Evolutionary conservation across 2,888 invertebrate species (phyloP).

Genomic region (Epinotia brunnichana): DNA sequence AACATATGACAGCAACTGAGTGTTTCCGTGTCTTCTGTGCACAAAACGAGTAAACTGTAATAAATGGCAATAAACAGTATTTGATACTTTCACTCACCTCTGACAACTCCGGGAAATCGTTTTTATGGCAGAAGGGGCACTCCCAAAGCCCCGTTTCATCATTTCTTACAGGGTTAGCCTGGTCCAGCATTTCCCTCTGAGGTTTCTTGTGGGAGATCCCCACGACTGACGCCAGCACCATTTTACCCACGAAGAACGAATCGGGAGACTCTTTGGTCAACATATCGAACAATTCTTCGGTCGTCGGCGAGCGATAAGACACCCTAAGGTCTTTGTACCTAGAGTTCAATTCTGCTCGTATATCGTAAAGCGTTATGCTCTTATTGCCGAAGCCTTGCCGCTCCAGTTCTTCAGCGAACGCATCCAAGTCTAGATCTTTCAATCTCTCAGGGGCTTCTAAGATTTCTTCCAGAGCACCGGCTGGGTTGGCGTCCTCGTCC

Average conservation of each 20-base stretch:
- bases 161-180: slow-evolving; percentile 97
- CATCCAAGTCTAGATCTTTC: slow-evolving; percentile 98
- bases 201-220: slow-evolving; percentile 95
- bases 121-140: slow-evolving; percentile 98
- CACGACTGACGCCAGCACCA: slow-evolving; percentile 91
- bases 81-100: slow-evolving; percentile 79
- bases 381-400: slow-evolving; percentile 95
- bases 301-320: slow-evolving; percentile 89
- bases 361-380: slow-evolving; percentile 98
- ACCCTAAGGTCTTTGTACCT: slow-evolving; percentile 95
- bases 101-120: slow-evolving; percentile 97
- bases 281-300: slow-evolving; percentile 96
- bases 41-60: background rate
- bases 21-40: no score
- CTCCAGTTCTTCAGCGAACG: slow-evolving; percentile 98
- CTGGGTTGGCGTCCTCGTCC: slow-evolving; percentile 98
- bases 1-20: background rate
- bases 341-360: slow-evolving; percentile 96
- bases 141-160: slow-evolving; percentile 98
- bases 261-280: slow-evolving; percentile 98
- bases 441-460: slow-evolving; percentile 96
- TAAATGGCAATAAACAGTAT: background rate
- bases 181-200: slow-evolving; percentile 95
- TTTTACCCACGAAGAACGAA: slow-evolving; percentile 94
- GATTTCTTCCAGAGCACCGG: slow-evolving; percentile 98